Percentiles rank a stretch among this genome's conserved stretches.
phyloP scores from a whole-genome alignment of 2,888 invertebrate species.

The Polymixis lichenea region DNA sequence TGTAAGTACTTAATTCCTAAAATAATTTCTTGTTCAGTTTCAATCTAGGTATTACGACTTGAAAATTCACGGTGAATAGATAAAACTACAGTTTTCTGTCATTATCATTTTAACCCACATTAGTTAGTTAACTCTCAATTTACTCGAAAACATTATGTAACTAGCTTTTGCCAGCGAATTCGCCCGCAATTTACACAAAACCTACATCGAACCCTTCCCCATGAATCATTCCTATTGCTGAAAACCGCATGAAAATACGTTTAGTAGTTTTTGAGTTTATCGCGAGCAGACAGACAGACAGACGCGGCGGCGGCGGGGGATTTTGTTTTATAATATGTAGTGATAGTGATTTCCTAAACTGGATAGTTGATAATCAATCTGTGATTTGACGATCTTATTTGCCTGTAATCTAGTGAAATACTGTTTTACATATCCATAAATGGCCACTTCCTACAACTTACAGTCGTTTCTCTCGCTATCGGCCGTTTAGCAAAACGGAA shows the following conservation, averaged over 20 bases:
- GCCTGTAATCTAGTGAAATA: not conserved
- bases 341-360: not conserved
- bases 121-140: not conserved
- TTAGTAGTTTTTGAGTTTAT: too few relatives aligned
- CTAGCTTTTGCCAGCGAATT: too few relatives aligned
- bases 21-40: not conserved
- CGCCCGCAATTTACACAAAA: too few relatives aligned
- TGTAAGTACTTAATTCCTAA: too few relatives aligned
- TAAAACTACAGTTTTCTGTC: not conserved
- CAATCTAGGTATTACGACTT: not conserved
- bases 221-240: too few relatives aligned
- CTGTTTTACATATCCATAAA: not conserved
- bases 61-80: not conserved
- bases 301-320: too few relatives aligned
- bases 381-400: not conserved
- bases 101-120: not conserved
- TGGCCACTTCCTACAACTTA: not conserved
- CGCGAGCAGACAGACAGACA: too few relatives aligned
- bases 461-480: slow-evolving; percentile 9
- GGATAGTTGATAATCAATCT: not conserved
- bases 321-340: too few relatives aligned
- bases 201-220: too few relatives aligned
- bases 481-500: slow-evolving; percentile 28
- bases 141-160: not conserved
- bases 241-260: too few relatives aligned